Base-by-base conservation (phyloP, 2,113 vertebrate species). In the Cyanoramphus novaezelandiae region DNA sequence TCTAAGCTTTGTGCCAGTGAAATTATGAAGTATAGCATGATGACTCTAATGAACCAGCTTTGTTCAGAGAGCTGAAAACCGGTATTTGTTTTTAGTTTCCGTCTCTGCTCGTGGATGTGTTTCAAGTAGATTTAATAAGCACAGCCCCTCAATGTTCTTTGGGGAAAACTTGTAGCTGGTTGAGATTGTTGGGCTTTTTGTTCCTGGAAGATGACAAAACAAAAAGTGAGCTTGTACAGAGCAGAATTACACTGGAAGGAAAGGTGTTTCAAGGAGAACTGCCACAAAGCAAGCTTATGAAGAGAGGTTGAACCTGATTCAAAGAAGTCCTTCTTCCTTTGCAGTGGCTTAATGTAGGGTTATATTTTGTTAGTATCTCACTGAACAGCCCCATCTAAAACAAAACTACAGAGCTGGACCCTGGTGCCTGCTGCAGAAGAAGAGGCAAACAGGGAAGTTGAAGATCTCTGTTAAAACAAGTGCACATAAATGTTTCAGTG, bases 11-110 rank as follows among this genome's bases (percentile, higher is more conserved):
- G 92, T 95, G 94, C 93, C 88, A 57, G 60, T 50, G 90, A 86
- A 97, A 92, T 88, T 92, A 84, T 84, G 91, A 91, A 92, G 88
- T 95, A 19, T 74, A 88, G 80, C 81, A 82, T 23, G 88, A 88
- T 82, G 82, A 88, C 82, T 96, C 49, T 88, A 86, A 85, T 90
- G 93, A 96, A 88, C 76, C 10, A 74, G 92, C 88, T 96, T 96
- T 93, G 88, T 90, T 91, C 72, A 60, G 50, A 90, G 93, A 86
- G 79, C 82, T 90, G 88, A 49, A 79, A 77, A 92, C 62, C 84
- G 81, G 77, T 18, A 28, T 87, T 91, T 91, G 92, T 70, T 71
- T 93, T 94, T 69, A 75, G 85, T 86, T 96, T 96, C 79, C 86
- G 67, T 86, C 79, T 88, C 92, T 95, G 71, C 82, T 88, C 47